phyloP scores from a whole-genome alignment of 2,888 invertebrate genomes.

The Chouioia cunea region DNA sequence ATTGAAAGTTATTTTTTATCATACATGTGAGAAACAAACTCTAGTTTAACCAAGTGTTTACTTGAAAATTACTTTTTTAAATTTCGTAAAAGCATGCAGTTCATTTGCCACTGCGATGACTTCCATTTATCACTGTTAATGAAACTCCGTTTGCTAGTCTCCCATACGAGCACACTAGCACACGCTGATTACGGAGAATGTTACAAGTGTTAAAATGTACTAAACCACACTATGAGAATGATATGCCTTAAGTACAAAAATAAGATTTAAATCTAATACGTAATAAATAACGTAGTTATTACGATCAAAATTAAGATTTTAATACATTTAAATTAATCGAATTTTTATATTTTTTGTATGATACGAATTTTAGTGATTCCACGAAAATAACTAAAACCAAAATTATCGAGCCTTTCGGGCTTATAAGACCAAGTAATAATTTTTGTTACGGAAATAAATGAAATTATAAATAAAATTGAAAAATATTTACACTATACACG shows the following conservation, averaged over 20 bases:
- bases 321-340: conserved; percentile 10
- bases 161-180: conserved; percentile 34
- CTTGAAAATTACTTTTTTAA: no score
- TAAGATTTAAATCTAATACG: conserved; percentile 45
- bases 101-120: conserved; percentile 36
- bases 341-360: conserved; percentile 26
- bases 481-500: conserved; percentile 1
- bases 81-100: conserved; percentile 7
- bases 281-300: conserved; percentile 43
- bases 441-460: not conserved
- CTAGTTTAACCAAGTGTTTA: no score
- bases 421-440: no score
- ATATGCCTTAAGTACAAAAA: conserved; percentile 49
- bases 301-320: conserved; percentile 34
- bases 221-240: conserved; percentile 37
- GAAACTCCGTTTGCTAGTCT: conserved; percentile 41
- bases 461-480: conserved; percentile 7
- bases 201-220: conserved; percentile 38
- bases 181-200: conserved; percentile 29
- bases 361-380: conserved; percentile 18
- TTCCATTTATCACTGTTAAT: conserved; percentile 42
- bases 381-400: no score
- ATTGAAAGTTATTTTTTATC: not conserved
- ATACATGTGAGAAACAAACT: no score
- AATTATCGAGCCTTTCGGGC: no score